Base-by-base conservation (phyloP, 2,113 vertebrate species). In the Tragelaphus scriptus region DNA sequence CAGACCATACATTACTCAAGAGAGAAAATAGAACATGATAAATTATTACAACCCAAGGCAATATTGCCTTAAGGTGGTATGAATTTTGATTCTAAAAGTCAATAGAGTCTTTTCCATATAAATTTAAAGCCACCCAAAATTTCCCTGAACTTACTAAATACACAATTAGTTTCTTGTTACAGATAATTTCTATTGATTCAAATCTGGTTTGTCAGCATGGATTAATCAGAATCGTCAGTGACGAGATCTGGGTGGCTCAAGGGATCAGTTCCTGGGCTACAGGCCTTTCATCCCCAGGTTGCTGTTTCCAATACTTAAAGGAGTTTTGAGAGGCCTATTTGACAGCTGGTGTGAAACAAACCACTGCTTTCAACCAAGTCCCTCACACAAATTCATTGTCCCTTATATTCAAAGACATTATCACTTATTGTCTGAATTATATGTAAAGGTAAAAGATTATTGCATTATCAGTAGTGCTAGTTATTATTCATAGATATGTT, bases 111-210 rank as follows among this genome's bases (percentile, higher is more conserved):
- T 97, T 94, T 88, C 89, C 93, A 63, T 97, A 93, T 96, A 94
- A 97, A 97, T 97, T 94, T 85, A 94, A 91, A 96, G 79, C 85
- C 81, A 81, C 90, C 97, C 88, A 97, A 98, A 98, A 98, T 93
- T 96, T 92, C 92, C 94, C 97, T 0, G 56, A 98, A 98, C 84
- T 97, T 95, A 97, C 98, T 99, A 99, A 99, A 98, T 98, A 98
- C 97, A 98, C 98, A 98, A 98, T 98, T 98, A 99, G 98, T 98
- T 99, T 97, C 95, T 97, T 98, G 53, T 98, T 98, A 98, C 97
- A 98, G 98, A 98, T 99, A 97, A 98, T 98, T 99, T 98, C 97
- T 99, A 99, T 99, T 98, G 98, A 99, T 99, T 97, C 95, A 94
- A 88, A 98, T 98, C 98, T 98, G 97, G 97, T 98, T 99, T 99